Base-by-base conservation (phyloP, 1,140 invertebrate species). In the Panagrolaimus sp. region DNA sequence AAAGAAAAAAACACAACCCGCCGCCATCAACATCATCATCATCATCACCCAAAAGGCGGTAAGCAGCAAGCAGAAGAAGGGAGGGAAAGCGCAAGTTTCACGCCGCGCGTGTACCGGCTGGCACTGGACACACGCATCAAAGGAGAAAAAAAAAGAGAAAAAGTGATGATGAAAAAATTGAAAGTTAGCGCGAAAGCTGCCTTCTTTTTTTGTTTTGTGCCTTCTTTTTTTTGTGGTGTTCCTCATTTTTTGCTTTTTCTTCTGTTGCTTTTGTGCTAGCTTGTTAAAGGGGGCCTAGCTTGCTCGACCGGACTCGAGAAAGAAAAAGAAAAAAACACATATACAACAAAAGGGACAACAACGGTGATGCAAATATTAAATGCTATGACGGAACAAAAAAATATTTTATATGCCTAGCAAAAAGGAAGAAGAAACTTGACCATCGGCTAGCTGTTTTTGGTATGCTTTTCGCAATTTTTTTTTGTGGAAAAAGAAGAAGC, bases 101-200 rank as follows among this genome's bases (percentile, higher is more conserved):
- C 52, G 28, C 52, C 52, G 52, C 52, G 52, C 52, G 21, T 28
- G 52, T 58, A 58, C 52, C 52, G 52, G 52, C 52, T 58, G 52
- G 52, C 52, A 58, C 52, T 58, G 28, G 32, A 38, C 32, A 38
- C 32, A 38, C 32, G 32, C 32, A 38, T 38, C 2, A 38, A 38
- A 28, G 5, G 2, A 24, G 10, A 38, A 38, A 38, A 12, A 26
- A 58, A 28, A 28, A 58, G 52, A 12, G 21, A 28, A 58, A 58
- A 58, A 58, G 17, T 12, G 52, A 12, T 4, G 47, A 24, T 4
- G 5, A 9, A 24, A n/a, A 28, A 26, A 12, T 21, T n/a, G 17
- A 26, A 26, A 21, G 52, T 9, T 8, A 26, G 26, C 48, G 48
- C 17, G 12, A 28, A 21, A 58, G 28, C 52, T n/a, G n/a, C n/a